Evolutionary conservation across 2,797 vertebrate genomes (phyloP), one percentile per base, ranked within the genome.

Genomic region (Scarus forsteni): DNA sequence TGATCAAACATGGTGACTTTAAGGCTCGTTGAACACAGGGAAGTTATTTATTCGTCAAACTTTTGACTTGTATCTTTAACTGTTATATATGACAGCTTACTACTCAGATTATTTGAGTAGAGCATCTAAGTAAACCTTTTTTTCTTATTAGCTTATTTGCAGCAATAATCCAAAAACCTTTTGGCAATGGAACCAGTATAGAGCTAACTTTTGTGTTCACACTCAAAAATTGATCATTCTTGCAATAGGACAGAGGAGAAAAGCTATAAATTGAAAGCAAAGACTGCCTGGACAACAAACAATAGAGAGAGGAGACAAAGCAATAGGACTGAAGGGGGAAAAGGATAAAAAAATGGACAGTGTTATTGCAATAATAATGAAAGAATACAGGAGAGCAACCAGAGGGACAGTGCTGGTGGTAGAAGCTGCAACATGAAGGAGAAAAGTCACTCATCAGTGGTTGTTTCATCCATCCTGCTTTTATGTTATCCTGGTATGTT

Each of bases 401-500:
- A 0, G 13, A 58, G 40, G 40, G 77, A 80, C 68, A 77, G 84
- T 77, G 84, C 83, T 91, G 65, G 85, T 50, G 3, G 58, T 80
- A 81, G 82, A 84, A 80, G 87, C 88, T 86, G 71, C 68, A 71
- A 79, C 57, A 38, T 67, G 80, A 67, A 82, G 80, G 70, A 79
- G 78, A 70, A 59, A 54, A 85, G 73, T 86, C 78, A 70, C 67
- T 66, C 72, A 76, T 75, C 35, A 5, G 65, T 78, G 59, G 58
- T 77, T 51, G 57, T 73, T 68, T 35, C 38, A 35, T 70, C 59
- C 66, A 69, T 74, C 61, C 39, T 13, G 34, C 16, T 68, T 61
- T 59, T 73, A 58, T 65, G 44, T 49, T 58, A 69, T 68, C 77
- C 73, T 60, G 92, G 90, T 93, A 91, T 86, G 92, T 88, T 90